Evolutionary conservation across 2,888 invertebrate genomes (phyloP), one percentile per base, ranked within the genome.

Genomic region (Eupithecia exiguata): DNA sequence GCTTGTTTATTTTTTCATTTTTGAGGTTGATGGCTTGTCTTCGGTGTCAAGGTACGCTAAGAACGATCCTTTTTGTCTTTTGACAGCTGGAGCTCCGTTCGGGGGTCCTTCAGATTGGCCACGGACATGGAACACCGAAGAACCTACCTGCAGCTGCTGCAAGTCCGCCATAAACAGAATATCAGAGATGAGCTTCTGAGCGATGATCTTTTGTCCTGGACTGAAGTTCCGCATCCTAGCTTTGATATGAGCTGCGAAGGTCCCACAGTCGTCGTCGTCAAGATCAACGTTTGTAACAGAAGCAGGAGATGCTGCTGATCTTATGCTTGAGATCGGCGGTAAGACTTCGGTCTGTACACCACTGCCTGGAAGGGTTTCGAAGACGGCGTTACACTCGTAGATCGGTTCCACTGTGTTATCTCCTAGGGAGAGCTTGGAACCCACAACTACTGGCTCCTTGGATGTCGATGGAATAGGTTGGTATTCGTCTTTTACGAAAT

Each of bases 161-260:
- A 73, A 77, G 36, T 74, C 74, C 62, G 77, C 78, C 72, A 74
- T n/a, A 14, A 77, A 77, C 71, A 79, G 67, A 14, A 79, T 46
- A 36, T 79, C 77, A 1, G 74, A 76, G n/a, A 79, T 77, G 3
- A 77, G 69, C 21, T 77, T 79, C 25, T 72, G 74, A 14, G 78
- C 78, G 12, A 79, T 77, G 10, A 40, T 38, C 36, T 72, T 77
- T 67, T 79, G 78, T 30, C n/a, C 12, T 0, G 46, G 68, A n/a
- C 70, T 62, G 14, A 78, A 73, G 7, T 58, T 43, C 0, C 74
- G 68, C 77, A 79, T 76, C 43, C 61, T 71, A 3, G 62, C 30
- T 36, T 67, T 74, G 9, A 79, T 5, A 61, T 72, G 72, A n/a
- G 68, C 72, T 2, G 73, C 74, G 30, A 76, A 79, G 9, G 73